Base-by-base conservation (phyloP, 2,888 invertebrate species). In the Laothoe populi region DNA sequence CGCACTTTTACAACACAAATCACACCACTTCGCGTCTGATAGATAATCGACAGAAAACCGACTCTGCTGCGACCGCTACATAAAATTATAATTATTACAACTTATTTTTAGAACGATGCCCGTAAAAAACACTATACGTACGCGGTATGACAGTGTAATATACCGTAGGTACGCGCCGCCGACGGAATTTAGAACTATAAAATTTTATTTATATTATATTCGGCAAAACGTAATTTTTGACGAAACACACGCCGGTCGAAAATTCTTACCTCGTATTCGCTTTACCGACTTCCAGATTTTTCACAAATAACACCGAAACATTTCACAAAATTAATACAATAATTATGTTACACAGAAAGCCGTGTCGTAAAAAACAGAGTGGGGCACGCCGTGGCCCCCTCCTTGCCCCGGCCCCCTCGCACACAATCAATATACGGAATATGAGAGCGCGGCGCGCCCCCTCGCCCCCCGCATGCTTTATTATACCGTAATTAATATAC, bases 301-400 rank as follows among this genome's bases (percentile, higher is more conserved):
- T 92, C 88, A 92, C 89, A 87, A 87, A 90, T 89, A 90, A 90
- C 92, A 87, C 87, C 89, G 89, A 90, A 89, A 88, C 92, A 92
- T 92, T 92, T 92, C 92, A 92, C 92, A 90, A 92, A 90, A 92
- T 90, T 91, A 90, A 90, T 86, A 92, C 89, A 90, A 89, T 90
- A 91, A 92, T 91, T 90, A 93, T 92, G 93, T 93, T 93, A 92
- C 92, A 93, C 92, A 92, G 92, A 93, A 92, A 92, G 92, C 92
- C 90, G 92, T 93, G 92, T 92, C 93, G 93, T 93, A 93, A 93
- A 93, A 93, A 89, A 92, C 92, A 92, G 92, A 92, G 93, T 92
- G 93, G 93, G 93, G 93, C 92, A 92, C 92, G 93, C 92, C 88
- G 90, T 91, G 87, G 91, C 92, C 92, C 93, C 92, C 92, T 88